Evolutionary conservation across 2,797 vertebrate genomes (phyloP).

Genomic region (Megalops cyprinoides): DNA sequence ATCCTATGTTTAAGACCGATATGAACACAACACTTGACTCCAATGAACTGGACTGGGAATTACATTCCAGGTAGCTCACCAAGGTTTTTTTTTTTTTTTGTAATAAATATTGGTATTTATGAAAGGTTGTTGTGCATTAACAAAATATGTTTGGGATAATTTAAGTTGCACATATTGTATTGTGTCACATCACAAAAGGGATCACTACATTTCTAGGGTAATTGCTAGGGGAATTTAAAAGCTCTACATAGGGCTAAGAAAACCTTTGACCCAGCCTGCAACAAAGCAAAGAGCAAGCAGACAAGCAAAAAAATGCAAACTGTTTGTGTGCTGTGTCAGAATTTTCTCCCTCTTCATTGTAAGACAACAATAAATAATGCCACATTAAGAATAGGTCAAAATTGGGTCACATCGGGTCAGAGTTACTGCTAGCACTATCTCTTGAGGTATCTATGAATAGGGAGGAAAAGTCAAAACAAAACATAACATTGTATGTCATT

Average conservation of each 20-base stretch:
- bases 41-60: too few relatives aligned
- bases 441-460: background rate
- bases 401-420: background rate
- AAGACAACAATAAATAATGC: background rate
- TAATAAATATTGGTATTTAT: too few relatives aligned
- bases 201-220: background rate
- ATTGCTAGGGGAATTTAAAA: background rate
- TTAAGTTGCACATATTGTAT: background rate
- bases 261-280: background rate
- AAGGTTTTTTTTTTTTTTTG: too few relatives aligned
- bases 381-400: background rate
- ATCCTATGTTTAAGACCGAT: too few relatives aligned
- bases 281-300: background rate
- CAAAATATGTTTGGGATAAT: background rate
- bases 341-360: background rate
- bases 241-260: background rate
- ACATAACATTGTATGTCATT: background rate
- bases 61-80: too few relatives aligned
- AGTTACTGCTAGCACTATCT: background rate
- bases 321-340: background rate
- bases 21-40: too few relatives aligned
- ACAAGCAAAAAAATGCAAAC: background rate
- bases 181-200: background rate
- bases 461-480: background rate
- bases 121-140: too few relatives aligned